Conservation (phyloP, 2,797 vertebrate species). For the Miichthys miiuy region DNA sequence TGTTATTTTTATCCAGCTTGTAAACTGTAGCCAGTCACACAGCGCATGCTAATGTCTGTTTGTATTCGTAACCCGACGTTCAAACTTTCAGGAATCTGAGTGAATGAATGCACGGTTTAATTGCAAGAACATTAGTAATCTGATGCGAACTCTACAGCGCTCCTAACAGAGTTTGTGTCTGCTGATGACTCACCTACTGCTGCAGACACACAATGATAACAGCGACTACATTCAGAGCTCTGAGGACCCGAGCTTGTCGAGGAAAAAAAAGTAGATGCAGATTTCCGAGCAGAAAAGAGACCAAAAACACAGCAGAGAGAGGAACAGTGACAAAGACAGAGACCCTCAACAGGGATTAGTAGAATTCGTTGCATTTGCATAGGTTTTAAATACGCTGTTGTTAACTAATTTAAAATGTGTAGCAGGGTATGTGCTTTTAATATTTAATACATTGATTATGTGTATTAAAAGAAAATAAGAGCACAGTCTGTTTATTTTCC, state of each 20-base stretch:
- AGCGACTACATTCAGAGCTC: not conserved
- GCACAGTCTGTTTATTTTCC: not conserved
- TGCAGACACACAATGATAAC: not conserved
- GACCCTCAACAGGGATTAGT: not conserved
- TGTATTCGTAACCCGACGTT: no score
- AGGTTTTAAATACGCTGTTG: not conserved
- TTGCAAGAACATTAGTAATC: not conserved
- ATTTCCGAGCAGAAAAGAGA: not conserved
- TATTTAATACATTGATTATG: not conserved
- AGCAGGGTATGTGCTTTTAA: not conserved
- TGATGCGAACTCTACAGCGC: not conserved
- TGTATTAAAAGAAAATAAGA: not conserved
- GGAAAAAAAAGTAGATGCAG: not conserved
- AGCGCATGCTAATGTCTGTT: not conserved
- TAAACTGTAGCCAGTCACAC: not conserved
- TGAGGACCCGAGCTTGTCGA: not conserved
- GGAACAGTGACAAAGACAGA: not conserved
- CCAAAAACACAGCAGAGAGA: not conserved
- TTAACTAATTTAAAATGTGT: not conserved
- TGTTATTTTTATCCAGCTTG: not conserved
- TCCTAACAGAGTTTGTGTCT: not conserved
- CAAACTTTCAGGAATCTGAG: not conserved
- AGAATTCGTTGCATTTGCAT: not conserved
- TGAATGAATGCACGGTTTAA: not conserved
- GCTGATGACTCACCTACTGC: not conserved